Percentiles rank a stretch among this genome's conserved stretches.
Conservation (phyloP, 2,113 vertebrate genomes). For the Notothenia rossii region DNA sequence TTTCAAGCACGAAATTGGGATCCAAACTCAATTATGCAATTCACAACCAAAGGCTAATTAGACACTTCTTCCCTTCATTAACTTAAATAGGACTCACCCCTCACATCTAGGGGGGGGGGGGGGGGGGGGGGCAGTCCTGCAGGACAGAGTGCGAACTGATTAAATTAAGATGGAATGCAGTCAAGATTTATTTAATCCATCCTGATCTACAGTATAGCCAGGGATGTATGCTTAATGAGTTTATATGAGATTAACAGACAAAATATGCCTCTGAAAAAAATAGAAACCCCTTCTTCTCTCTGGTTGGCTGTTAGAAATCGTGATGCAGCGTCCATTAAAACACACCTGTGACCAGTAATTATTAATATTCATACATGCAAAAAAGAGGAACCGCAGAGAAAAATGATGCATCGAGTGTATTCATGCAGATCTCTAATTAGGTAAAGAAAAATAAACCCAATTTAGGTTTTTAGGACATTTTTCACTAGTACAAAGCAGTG, state of each 20-base stretch:
- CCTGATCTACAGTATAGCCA: neutral
- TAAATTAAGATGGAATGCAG: constrained; percentile 8
- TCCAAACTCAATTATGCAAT: constrained; percentile 54
- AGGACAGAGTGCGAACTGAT: constrained; percentile 17
- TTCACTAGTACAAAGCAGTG: neutral
- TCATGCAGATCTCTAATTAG: neutral
- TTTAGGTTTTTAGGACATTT: neutral
- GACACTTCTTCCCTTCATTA: constrained; percentile 48
- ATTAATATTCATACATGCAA: neutral
- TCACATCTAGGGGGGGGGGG: neutral
- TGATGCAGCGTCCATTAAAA: constrained; percentile 29
- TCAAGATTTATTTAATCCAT: neutral
- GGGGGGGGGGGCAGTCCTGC: neutral
- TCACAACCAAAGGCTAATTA: constrained; percentile 51
- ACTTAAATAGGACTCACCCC: constrained; percentile 17
- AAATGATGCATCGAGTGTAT: neutral
- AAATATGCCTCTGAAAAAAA: neutral
- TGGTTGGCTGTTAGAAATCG: constrained; percentile 36
- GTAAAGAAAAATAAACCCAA: neutral
- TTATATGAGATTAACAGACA: neutral
- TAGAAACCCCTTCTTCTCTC: neutral
- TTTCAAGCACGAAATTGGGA: constrained; percentile 55
- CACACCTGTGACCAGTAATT: constrained; percentile 38
- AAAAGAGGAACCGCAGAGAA: no score
- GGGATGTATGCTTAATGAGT: neutral